phyloP scores from a whole-genome alignment of 2,113 vertebrate species.

The Platycercus adscitus region DNA sequence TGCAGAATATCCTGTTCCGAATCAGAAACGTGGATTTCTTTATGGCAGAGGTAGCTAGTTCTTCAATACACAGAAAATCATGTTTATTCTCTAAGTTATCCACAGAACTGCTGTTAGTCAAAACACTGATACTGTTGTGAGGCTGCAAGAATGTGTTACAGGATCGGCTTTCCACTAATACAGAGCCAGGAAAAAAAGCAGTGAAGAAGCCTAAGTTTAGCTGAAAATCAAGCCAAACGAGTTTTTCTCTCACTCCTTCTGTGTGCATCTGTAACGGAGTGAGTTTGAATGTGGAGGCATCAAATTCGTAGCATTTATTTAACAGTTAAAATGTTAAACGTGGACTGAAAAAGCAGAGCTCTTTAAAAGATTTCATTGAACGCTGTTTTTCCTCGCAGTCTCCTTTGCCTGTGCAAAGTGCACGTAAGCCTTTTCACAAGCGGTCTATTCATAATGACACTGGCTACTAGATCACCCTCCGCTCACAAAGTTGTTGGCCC shows the following conservation, averaged over 20 bases:
- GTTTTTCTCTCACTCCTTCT: conserved; percentile 1
- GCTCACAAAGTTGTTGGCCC: not conserved
- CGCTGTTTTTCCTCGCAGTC: not conserved
- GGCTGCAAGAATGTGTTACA: not conserved
- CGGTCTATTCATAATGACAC: not conserved
- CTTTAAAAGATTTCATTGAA: conserved; percentile 41
- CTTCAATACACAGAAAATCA: not conserved
- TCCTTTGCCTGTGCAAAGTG: not conserved
- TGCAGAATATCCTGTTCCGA: not conserved
- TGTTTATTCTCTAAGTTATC: not conserved
- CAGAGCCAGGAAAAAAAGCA: not conserved
- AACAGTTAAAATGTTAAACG: not conserved
- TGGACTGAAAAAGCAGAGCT: conserved; percentile 11
- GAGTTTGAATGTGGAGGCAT: not conserved
- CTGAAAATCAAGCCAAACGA: conserved; percentile 22
- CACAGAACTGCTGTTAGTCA: not conserved
- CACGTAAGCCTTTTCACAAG: not conserved
- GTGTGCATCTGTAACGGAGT: not conserved
- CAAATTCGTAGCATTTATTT: not conserved
- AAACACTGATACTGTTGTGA: not conserved
- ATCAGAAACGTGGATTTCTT: not conserved
- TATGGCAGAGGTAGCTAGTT: not conserved
- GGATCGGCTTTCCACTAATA: not conserved
- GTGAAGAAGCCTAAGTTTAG: not conserved
- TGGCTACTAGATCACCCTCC: not conserved